Conservation (phyloP, 2,797 vertebrate genomes). For the Myripristis jacobus region DNA sequence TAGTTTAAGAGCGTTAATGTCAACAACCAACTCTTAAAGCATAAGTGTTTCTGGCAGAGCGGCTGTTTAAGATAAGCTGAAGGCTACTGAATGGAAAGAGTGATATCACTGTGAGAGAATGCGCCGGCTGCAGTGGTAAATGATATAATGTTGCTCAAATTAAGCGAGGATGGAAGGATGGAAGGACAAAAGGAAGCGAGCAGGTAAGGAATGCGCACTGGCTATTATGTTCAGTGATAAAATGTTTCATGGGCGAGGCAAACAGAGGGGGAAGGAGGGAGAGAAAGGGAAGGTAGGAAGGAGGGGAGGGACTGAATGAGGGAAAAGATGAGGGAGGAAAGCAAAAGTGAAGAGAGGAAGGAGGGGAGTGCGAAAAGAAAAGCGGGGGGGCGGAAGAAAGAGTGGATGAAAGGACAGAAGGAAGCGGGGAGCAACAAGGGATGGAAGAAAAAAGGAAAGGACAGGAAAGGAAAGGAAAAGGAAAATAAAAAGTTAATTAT, state of each 20-base stretch:
- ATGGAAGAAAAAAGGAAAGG: neutral
- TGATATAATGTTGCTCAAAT: constrained; percentile 40
- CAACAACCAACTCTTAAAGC: constrained; percentile 64
- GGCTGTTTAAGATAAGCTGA: constrained; percentile 55
- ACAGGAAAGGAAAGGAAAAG: neutral
- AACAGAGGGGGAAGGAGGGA: neutral
- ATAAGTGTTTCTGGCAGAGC: constrained; percentile 61
- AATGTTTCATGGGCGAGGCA: constrained; percentile 29
- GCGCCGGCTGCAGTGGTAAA: constrained; percentile 33
- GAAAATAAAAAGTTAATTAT: constrained; percentile 31
- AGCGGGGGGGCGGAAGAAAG: neutral
- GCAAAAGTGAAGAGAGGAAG: neutral
- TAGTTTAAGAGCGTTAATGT: constrained; percentile 63
- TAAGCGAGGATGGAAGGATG: constrained; percentile 15
- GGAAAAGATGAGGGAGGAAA: neutral
- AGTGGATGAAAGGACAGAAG: neutral
- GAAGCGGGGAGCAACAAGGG: neutral
- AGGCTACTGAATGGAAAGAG: constrained; percentile 63
- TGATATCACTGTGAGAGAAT: constrained; percentile 69
- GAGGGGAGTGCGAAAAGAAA: neutral
- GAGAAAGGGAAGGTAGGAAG: constrained; percentile 4
- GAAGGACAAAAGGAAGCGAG: constrained; percentile 19
- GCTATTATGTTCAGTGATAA: constrained; percentile 16
- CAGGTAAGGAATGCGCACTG: neutral
- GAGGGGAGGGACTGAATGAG: neutral